A percentile compares a stretch with the other conserved stretches of the same genome.
Evolutionary conservation across 2,797 vertebrate genomes (phyloP).

Genomic region (Anguilla marmorata): DNA sequence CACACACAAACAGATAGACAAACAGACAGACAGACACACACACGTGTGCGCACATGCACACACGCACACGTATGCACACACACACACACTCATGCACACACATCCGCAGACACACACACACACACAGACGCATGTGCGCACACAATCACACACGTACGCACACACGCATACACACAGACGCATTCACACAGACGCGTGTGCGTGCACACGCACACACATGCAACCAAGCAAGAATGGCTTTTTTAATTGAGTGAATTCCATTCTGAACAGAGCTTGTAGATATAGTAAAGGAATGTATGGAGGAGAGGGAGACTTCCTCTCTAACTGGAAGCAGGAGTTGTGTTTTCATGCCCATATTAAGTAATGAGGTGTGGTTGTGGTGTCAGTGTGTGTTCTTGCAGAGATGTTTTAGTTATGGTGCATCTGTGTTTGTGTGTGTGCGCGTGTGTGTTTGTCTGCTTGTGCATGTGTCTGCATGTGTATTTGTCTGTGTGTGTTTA

Average conservation of each 20-base stretch:
- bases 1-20: no score
- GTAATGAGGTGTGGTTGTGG: neutral
- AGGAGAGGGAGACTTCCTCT: neutral
- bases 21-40: no score
- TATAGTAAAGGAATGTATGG: neutral
- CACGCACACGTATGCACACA: no score
- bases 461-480: constrained; percentile 21
- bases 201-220: neutral
- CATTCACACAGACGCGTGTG: no score
- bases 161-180: no score
- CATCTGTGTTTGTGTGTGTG: neutral
- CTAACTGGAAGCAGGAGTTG: neutral
- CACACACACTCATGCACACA: neutral
- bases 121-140: neutral
- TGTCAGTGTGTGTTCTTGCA: neutral
- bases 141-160: neutral
- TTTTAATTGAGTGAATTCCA: neutral
- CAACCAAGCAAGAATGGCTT: neutral
- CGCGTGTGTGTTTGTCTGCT: constrained; percentile 10
- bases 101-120: neutral
- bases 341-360: neutral
- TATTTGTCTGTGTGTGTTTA: constrained; percentile 23
- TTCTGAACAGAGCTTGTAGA: neutral
- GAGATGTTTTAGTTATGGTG: neutral
- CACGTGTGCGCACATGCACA: no score